Conservation (phyloP, 2,797 vertebrate species). For the Cynopterus sphinx region DNA sequence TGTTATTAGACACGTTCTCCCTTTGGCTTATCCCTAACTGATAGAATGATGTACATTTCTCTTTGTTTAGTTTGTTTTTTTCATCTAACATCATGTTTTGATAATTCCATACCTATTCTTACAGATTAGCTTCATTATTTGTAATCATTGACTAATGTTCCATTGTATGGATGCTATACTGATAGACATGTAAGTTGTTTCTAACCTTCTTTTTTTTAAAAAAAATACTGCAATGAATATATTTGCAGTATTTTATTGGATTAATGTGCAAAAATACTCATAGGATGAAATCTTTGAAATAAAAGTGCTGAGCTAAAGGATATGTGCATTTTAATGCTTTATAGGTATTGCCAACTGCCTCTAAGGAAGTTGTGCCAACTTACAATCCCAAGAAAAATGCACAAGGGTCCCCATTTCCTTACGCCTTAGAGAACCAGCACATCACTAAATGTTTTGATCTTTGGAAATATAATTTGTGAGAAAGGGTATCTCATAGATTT, state of each 20-base stretch:
- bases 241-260: background rate
- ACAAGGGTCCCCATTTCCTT: background rate
- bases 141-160: background rate
- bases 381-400: background rate
- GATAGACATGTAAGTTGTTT: background rate
- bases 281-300: background rate
- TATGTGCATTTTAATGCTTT: background rate
- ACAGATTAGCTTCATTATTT: background rate
- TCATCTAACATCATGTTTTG: background rate
- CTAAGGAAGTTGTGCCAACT: background rate
- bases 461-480: background rate
- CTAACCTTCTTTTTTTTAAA: background rate
- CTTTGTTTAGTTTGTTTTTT: background rate
- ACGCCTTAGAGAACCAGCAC: background rate
- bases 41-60: background rate
- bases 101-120: conserved; percentile 1
- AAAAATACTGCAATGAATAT: background rate
- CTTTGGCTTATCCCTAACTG: background rate
- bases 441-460: background rate
- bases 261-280: background rate
- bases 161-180: background rate
- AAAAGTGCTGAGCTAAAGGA: background rate
- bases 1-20: background rate
- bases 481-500: background rate
- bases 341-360: background rate